phyloP scores from a whole-genome alignment of 2,797 vertebrate species.

The Chelidonichthys spinosus region DNA sequence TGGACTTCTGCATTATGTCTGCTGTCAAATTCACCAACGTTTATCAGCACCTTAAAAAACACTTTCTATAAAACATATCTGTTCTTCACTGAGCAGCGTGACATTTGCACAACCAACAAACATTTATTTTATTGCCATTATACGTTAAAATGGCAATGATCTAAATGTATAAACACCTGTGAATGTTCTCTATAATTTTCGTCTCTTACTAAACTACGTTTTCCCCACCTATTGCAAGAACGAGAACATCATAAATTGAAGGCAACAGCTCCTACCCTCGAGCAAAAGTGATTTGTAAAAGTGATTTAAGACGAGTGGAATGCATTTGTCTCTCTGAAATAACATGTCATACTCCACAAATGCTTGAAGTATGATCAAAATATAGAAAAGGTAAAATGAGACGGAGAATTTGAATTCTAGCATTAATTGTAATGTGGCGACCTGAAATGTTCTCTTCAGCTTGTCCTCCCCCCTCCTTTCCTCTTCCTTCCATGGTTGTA shows the following conservation, averaged over 20 bases:
- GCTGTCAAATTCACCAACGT: slow-evolving; percentile 5
- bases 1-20: slow-evolving; percentile 8
- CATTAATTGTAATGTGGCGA: slow-evolving; percentile 10
- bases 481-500: slow-evolving; percentile 13
- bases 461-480: slow-evolving; percentile 34
- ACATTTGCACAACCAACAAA: slow-evolving; percentile 39
- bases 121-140: slow-evolving; percentile 34
- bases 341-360: background rate
- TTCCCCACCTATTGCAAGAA: background rate
- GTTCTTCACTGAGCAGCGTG: slow-evolving; percentile 22
- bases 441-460: slow-evolving; percentile 19
- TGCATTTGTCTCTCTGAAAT: slow-evolving; percentile 39
- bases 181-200: slow-evolving; percentile 37
- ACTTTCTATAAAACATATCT: background rate
- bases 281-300: slow-evolving; percentile 42
- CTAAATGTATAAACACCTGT: background rate
- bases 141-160: background rate
- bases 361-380: slow-evolving; percentile 4
- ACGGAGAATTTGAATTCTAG: background rate
- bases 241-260: slow-evolving; percentile 32
- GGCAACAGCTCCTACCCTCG: slow-evolving; percentile 13
- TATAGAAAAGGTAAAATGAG: slow-evolving; percentile 13
- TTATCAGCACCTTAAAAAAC: background rate
- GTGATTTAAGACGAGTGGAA: slow-evolving; percentile 28
- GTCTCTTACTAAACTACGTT: slow-evolving; percentile 15